Evolutionary conservation across 2,113 vertebrate genomes (phyloP), one percentile per base, ranked within the genome.

Genomic region (Dicerorhinus sumatrensis): DNA sequence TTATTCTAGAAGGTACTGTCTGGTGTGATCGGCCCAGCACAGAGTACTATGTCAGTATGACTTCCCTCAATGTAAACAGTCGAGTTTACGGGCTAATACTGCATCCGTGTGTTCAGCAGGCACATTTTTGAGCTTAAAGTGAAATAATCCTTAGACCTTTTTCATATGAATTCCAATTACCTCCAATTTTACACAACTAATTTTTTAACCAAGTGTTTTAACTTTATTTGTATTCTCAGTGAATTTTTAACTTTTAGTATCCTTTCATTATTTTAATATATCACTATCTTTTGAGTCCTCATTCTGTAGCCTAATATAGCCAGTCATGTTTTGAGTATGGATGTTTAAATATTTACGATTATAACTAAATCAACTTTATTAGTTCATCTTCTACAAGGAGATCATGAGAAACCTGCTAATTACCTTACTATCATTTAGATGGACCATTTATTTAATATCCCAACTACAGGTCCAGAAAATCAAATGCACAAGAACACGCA

Each of bases 401-500:
- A 69, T 54, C 27, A 73, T 76, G 17, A 77, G 62, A 97, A 80
- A 60, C 36, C 21, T 87, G 29, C 4, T 56, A 95, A 20, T 65
- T 79, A 8, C 42, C 20, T 85, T 82, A 31, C 14, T 48, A 31
- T 79, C 85, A 56, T 65, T 56, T n/a, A n/a, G n/a, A 91, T 33
- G 16, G 4, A 67, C 29, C 17, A 75, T 89, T 79, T 81, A 83
- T 20, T 92, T 90, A 79, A 80, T 80, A 54, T 1, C 58, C 4
- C 29, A 76, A 39, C 51, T 39, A 63, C 42, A 73, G 20, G 65
- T 81, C 51, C 77, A 77, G 12, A 23, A 90, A 94, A 70, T 56
- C 58, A 94, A 89, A 90, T 75, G 9, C 69, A 92, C 96, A 94
- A 94, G 39, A 94, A 84, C 75, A 80, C 17, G 16, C 13, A 65